Percentiles rank a stretch among this genome's conserved stretches.
Evolutionary conservation across 2,888 invertebrate species (phyloP).

Genomic region (Oxytorus armatus): DNA sequence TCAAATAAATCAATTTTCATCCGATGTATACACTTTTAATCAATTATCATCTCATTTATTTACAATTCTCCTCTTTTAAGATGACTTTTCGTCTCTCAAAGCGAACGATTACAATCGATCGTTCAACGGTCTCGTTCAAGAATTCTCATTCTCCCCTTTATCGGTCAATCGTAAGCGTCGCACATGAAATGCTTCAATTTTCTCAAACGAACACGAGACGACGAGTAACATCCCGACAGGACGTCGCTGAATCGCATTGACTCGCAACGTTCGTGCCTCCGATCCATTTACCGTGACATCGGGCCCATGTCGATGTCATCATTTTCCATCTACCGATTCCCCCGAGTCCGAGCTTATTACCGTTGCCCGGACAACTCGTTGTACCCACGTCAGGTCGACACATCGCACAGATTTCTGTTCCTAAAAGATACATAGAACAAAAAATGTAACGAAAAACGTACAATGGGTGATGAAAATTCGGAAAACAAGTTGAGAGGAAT

Average conservation of each 20-base stretch:
- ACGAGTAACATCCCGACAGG: slow-evolving; percentile 60
- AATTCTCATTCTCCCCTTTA: not conserved
- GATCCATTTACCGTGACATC: slow-evolving; percentile 78
- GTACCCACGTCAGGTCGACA: slow-evolving; percentile 67
- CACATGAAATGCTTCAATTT: slow-evolving; percentile 64
- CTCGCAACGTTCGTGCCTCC: slow-evolving; percentile 70
- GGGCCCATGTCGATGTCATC: slow-evolving; percentile 69
- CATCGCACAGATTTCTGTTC: slow-evolving; percentile 73
- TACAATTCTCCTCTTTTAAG: slow-evolving; percentile 38
- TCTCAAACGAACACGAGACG: slow-evolving; percentile 69
- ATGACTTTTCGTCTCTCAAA: not conserved
- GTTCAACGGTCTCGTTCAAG: slow-evolving; percentile 18
- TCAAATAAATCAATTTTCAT: not conserved
- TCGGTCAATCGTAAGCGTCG: slow-evolving; percentile 10
- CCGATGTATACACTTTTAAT: not conserved
- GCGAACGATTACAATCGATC: slow-evolving; percentile 32
- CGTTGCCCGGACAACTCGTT: slow-evolving; percentile 63
- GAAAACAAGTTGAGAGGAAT: too few species aligned
- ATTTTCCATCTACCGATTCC: slow-evolving; percentile 74
- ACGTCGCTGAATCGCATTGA: slow-evolving; percentile 68
- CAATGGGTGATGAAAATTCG: not conserved
- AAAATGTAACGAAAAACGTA: slow-evolving; percentile 2
- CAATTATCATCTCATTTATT: slow-evolving; percentile 38
- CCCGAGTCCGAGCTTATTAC: slow-evolving; percentile 67
- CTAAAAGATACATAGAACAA: slow-evolving; percentile 58